Percentiles rank a stretch among this genome's conserved stretches.
Evolutionary conservation across 2,888 invertebrate genomes (phyloP).

Genomic region (Crocallis elinguaria): DNA sequence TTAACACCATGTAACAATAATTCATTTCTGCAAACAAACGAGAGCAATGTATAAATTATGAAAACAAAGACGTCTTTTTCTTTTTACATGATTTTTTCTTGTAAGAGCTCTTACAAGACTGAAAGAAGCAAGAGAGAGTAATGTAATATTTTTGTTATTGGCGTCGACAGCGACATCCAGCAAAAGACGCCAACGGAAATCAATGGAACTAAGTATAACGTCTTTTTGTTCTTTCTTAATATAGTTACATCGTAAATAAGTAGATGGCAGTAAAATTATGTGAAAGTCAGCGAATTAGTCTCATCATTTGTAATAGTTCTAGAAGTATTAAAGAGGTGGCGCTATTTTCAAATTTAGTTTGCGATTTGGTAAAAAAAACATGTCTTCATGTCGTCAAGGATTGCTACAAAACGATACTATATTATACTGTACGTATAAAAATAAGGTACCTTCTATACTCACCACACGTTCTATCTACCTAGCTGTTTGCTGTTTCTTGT

Average conservation of each 20-base stretch:
- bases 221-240: background rate
- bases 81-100: background rate
- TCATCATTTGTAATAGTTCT: background rate
- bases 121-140: background rate
- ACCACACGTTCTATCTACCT: too few relatives aligned
- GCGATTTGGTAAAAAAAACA: background rate
- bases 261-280: constrained; percentile 37
- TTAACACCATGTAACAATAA: too few relatives aligned
- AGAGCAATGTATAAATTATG: background rate
- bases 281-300: background rate
- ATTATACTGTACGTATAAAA: too few relatives aligned
- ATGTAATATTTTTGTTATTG: background rate
- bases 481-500: too few relatives aligned
- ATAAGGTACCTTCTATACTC: too few relatives aligned
- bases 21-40: too few relatives aligned
- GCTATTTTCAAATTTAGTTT: background rate
- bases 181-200: constrained; percentile 25
- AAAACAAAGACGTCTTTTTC: background rate
- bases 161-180: background rate
- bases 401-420: too few relatives aligned
- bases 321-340: background rate
- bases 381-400: too few relatives aligned
- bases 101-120: background rate
- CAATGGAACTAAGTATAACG: constrained; percentile 16
- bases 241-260: constrained; percentile 12